These are phyloP conservation scores for Araneus ventricosus DNA, from an alignment of 1,140 invertebrate species.

Conservation along the genomic window DNA sequence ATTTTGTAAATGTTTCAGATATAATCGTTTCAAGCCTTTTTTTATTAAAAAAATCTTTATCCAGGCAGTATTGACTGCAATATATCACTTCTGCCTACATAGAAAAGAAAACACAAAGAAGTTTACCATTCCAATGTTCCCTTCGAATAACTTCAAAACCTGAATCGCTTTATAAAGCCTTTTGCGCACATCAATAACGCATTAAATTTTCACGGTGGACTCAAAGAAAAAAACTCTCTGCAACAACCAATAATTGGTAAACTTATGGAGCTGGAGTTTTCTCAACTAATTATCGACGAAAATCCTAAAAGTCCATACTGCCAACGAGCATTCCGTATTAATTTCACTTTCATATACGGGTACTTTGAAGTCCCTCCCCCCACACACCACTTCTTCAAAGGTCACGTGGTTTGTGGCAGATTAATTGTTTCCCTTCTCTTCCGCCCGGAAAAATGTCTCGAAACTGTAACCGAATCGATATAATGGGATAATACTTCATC, in stretches of 20 bases:
- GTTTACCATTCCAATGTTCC: not conserved
- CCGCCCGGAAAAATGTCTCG: constrained; percentile 56
- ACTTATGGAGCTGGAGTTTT: constrained; percentile 42
- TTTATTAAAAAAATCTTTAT: not conserved
- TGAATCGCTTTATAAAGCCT: not conserved
- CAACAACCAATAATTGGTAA: constrained; percentile 70
- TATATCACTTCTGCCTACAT: not conserved
- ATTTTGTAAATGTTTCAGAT: no score
- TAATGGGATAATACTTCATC: constrained; percentile 72
- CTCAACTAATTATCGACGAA: constrained; percentile 67
- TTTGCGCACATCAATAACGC: constrained; percentile 58
- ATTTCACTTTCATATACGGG: constrained; percentile 52
- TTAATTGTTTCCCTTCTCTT: constrained; percentile 55
- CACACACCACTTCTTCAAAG: not conserved
- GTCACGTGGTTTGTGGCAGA: constrained; percentile 49
- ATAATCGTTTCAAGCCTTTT: no score
- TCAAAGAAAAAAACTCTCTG: constrained; percentile 7
- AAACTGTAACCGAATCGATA: constrained; percentile 71
- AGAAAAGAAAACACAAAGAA: not conserved
- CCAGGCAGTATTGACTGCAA: not conserved
- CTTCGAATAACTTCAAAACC: not conserved
- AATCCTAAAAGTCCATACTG: constrained; percentile 58
- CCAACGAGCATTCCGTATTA: constrained; percentile 42
- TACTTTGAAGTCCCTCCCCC: not conserved
- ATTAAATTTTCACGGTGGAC: constrained; percentile 56